Evolutionary conservation across 2,113 vertebrate species (phyloP).

Genomic region (Plestiodon gilberti): DNA sequence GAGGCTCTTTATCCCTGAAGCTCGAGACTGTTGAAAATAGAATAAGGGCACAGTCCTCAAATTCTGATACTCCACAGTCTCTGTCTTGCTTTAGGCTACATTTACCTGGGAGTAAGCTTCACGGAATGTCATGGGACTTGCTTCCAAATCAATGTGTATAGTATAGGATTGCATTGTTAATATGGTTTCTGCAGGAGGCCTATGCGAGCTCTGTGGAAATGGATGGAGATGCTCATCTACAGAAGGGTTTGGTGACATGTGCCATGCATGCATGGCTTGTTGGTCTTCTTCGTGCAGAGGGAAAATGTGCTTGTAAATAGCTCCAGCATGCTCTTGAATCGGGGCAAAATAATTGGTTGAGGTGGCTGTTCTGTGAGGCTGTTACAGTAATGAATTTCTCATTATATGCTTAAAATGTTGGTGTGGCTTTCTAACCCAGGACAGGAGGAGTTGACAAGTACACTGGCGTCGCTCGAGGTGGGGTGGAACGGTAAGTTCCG

Average conservation of each 20-base stretch:
- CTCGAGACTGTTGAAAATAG: conserved; percentile 7
- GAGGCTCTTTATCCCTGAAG: background rate
- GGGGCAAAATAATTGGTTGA: background rate
- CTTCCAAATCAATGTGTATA: background rate
- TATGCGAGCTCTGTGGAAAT: background rate
- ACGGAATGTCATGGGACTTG: background rate
- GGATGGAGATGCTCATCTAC: background rate
- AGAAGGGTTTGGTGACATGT: background rate
- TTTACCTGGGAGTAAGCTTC: background rate
- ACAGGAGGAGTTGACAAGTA: too few relatives aligned
- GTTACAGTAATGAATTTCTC: too few relatives aligned
- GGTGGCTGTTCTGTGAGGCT: too few relatives aligned
- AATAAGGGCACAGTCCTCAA: background rate
- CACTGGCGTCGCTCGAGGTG: too few relatives aligned
- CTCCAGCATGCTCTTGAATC: background rate
- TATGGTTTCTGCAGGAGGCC: background rate
- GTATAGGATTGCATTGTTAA: background rate
- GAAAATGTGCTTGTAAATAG: background rate
- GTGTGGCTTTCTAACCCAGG: background rate
- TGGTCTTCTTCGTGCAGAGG: background rate
- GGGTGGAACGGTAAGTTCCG: too few relatives aligned
- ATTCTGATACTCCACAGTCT: background rate
- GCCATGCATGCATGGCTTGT: background rate
- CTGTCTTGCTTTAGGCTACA: background rate
- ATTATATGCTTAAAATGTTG: background rate